phyloP scores from a whole-genome alignment of 1,140 invertebrate species.

The Bombus confusus region DNA sequence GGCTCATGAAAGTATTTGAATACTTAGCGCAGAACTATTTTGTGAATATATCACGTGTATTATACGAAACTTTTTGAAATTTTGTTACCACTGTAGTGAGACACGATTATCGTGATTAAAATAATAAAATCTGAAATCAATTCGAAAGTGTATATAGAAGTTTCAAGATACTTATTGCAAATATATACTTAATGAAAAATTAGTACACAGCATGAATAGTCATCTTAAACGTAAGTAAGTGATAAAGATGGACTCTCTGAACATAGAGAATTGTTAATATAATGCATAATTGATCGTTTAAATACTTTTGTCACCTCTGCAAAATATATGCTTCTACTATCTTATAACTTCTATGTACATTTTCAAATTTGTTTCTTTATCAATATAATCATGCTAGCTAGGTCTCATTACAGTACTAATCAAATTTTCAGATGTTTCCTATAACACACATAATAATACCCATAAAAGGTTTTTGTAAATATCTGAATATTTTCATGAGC shows the following conservation, averaged over 20 bases:
- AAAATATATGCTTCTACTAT: background rate
- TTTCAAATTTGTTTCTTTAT: too few species aligned
- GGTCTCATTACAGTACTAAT: background rate
- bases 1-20: background rate
- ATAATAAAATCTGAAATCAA: background rate
- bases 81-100: background rate
- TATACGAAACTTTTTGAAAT: background rate
- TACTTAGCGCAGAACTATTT: background rate
- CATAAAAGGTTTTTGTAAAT: background rate
- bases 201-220: background rate
- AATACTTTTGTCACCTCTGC: background rate
- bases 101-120: background rate
- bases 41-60: background rate
- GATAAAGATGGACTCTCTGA: too few species aligned
- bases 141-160: too few species aligned
- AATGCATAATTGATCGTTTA: background rate
- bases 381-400: background rate
- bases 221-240: background rate
- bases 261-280: too few species aligned
- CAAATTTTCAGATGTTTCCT: background rate
- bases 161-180: too few species aligned
- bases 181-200: background rate
- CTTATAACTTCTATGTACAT: background rate
- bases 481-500: background rate
- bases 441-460: background rate